These are phyloP conservation scores for Ylistrum balloti DNA, from an alignment of 1,140 invertebrate species.

Conservation along the genomic window DNA sequence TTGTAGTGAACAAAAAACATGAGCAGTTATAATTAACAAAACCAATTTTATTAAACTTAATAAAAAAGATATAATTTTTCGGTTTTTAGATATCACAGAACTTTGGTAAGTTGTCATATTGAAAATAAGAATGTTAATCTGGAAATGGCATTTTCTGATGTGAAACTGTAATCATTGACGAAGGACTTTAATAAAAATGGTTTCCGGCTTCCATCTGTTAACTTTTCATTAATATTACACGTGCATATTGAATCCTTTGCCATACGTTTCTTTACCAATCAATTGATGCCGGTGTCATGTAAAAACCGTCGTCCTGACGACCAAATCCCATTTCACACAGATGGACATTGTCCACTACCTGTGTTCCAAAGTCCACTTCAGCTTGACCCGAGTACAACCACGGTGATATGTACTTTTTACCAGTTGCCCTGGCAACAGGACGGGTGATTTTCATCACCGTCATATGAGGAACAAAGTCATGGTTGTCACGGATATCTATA, in stretches of 20 bases:
- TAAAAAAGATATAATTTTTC: no score
- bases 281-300: slow-evolving; percentile 61
- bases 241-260: no score
- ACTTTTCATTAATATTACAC: no score
- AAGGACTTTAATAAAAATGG: no score
- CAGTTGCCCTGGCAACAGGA: slow-evolving; percentile 70
- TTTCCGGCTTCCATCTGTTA: no score
- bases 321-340: slow-evolving; percentile 79
- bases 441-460: slow-evolving; percentile 82
- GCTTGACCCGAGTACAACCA: slow-evolving; percentile 73
- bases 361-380: slow-evolving; percentile 76
- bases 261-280: background rate
- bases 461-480: slow-evolving; percentile 83
- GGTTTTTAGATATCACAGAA: no score
- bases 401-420: slow-evolving; percentile 72
- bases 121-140: no score
- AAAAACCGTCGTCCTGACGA: slow-evolving; percentile 79
- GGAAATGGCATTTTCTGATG: no score
- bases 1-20: background rate
- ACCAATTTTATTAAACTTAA: no score
- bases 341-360: slow-evolving; percentile 77
- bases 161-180: no score
- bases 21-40: no score
- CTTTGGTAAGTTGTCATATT: no score
- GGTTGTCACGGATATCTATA: slow-evolving; percentile 74